Base-by-base conservation (phyloP, 2,888 invertebrate species). In the Eucera pruinosa region DNA sequence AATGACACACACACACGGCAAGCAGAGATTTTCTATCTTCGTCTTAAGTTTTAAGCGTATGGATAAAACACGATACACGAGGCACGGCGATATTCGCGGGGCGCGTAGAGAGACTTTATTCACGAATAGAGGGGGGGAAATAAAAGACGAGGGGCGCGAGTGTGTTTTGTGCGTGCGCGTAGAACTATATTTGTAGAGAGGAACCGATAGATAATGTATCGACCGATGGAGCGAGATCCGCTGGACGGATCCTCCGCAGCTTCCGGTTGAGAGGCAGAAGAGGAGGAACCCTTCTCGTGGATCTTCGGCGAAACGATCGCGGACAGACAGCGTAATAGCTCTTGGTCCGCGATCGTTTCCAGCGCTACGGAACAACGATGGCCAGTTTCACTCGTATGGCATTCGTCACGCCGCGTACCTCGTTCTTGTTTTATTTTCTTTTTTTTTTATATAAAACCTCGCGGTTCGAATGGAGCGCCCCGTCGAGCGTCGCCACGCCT, bases 201-300 rank as follows among this genome's bases (percentile, higher is more conserved):
- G 30, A 39, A 68, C 72, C 68, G 58, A 60, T 54, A 58, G 70
- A 36, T 33, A 27, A 39, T 50, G 33, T 66, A 45, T 73, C 65
- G 65, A 73, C 43, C 30, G 54, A 66, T 57, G 75, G 66, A 73
- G 75, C 73, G 62, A 75, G 57, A 60, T 70, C 66, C 66, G 76
- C 73, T 69, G 78, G 81, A 73, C 65, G 78, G 82, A 78, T 81
- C 79, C 79, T 74, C 81, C 69, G 79, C 74, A 52, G 70, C 55
- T 75, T 81, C 79, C 75, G 60, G 41, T 60, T 73, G 73, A 54
- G 83, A 81, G 57, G 67, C 78, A 69, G 80, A 80, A 83, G 80
- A 48, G 74, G 78, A 78, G 74, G 78, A 78, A 58, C 65, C 80
- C 45, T 72, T 68, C 78, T 58, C 78, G 80, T 69, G 79, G 61